These are phyloP conservation scores for Ametastegia equiseti DNA, from an alignment of 2,888 invertebrate genomes.

Conservation along the genomic window DNA sequence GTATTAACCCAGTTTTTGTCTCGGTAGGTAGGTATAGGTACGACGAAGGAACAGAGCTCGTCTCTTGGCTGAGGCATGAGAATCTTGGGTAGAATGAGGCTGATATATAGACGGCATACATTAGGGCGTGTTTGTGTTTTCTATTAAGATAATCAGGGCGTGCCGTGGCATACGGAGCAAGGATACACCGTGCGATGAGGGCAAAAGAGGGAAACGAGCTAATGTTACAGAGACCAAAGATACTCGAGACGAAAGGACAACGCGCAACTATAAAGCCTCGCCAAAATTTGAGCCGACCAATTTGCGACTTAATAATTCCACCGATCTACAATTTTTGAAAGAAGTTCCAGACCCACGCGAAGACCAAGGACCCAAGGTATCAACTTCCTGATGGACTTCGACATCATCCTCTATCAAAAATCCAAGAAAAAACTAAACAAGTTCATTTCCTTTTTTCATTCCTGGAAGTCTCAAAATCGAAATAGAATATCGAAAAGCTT, in stretches of 20 bases:
- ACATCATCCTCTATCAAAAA: slow-evolving; percentile 19
- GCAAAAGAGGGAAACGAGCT: slow-evolving; percentile 26
- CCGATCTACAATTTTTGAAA: slow-evolving; percentile 20
- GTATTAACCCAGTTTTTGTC: slow-evolving; percentile 60
- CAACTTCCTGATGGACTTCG: slow-evolving; percentile 57
- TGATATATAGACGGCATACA: slow-evolving; percentile 65
- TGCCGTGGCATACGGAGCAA: slow-evolving; percentile 67
- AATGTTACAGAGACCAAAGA: slow-evolving; percentile 13
- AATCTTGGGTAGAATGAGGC: slow-evolving; percentile 53
- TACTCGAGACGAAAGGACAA: slow-evolving; percentile 7
- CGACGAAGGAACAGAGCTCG: background rate
- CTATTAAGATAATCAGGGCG: slow-evolving; percentile 71
- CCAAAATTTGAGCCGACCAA: slow-evolving; percentile 52
- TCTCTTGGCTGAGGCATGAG: slow-evolving; percentile 37
- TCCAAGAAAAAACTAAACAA: no score
- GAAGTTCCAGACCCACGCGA: background rate
- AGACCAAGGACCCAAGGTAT: slow-evolving; percentile 51
- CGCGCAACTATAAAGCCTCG: slow-evolving; percentile 44
- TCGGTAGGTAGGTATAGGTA: background rate
- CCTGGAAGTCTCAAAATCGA: no score
- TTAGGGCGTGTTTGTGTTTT: slow-evolving; percentile 68
- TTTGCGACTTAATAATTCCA: slow-evolving; percentile 60
- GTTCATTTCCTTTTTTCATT: no score
- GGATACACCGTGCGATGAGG: slow-evolving; percentile 56
- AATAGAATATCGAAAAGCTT: no score